phyloP scores from a whole-genome alignment of 1,140 invertebrate species.

The Trigoniulus corallinus region DNA sequence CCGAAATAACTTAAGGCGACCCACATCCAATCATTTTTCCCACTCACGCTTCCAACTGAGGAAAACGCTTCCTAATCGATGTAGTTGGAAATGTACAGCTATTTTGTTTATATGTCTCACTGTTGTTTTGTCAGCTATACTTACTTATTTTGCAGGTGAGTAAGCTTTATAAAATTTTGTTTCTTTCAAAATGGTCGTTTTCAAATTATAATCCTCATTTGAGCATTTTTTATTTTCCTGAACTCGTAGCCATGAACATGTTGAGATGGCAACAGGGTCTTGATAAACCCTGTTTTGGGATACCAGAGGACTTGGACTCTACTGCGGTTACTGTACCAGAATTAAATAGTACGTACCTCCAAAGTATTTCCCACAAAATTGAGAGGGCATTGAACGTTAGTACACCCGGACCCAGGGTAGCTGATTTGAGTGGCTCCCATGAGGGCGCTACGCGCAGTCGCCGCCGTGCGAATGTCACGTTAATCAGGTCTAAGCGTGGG shows the following conservation, averaged over 20 bases:
- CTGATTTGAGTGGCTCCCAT: too few species aligned
- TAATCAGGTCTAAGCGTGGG: too few species aligned
- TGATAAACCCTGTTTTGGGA: constrained; percentile 57
- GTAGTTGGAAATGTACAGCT: constrained; percentile 77
- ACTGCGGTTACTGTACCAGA: constrained; percentile 29
- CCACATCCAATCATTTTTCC: constrained; percentile 42
- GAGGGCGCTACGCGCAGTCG: too few species aligned
- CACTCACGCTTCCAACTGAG: constrained; percentile 65
- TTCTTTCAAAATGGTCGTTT: too few species aligned
- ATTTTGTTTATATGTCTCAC: constrained; percentile 67
- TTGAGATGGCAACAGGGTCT: constrained; percentile 63
- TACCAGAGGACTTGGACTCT: constrained; percentile 43
- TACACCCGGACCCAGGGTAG: too few species aligned
- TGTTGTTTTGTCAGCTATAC: constrained; percentile 55
- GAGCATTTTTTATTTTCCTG: too few species aligned
- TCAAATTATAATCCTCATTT: too few species aligned
- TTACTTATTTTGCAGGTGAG: constrained; percentile 75
- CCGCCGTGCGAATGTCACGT: too few species aligned
- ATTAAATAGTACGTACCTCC: constrained; percentile 7
- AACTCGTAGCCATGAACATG: constrained; percentile 47
- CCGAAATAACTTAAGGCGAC: constrained; percentile 46
- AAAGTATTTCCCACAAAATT: too few species aligned
- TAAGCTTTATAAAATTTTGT: neutral
- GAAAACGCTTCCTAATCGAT: constrained; percentile 66
- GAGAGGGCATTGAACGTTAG: too few species aligned